Percentiles rank a stretch among this genome's conserved stretches.
phyloP scores from a whole-genome alignment of 35 echinoderm and acorn worm species.

The Hemicentrotus pulcherrimus region DNA sequence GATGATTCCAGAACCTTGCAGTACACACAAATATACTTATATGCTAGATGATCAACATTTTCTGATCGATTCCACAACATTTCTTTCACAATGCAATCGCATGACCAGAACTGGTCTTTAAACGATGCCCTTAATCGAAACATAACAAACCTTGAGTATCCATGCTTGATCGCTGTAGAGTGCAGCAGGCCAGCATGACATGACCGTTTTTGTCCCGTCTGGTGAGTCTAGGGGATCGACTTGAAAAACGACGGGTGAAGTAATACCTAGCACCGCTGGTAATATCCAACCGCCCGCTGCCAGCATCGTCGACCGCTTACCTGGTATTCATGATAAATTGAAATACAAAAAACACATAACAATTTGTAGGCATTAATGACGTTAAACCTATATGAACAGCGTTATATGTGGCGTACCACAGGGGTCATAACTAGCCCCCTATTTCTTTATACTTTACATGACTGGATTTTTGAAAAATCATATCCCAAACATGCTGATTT shows the following conservation, averaged over 20 bases:
- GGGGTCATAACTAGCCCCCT: not conserved
- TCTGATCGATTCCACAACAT: no score
- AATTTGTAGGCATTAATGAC: not conserved
- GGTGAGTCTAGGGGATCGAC: not conserved
- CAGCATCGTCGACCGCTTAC: conserved; percentile 80
- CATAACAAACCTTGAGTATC: conserved; percentile 13
- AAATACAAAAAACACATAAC: no score
- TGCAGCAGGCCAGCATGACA: conserved; percentile 47
- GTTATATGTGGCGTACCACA: not conserved
- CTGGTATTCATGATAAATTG: conserved; percentile 51
- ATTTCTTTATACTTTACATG: no score
- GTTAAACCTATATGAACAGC: not conserved
- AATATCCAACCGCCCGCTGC: conserved; percentile 75
- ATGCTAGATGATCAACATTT: no score
- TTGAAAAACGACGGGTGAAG: conserved; percentile 71
- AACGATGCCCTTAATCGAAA: no score
- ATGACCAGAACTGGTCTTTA: no score
- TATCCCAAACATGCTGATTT: no score
- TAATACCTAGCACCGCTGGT: conserved; percentile 52
- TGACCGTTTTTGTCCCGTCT: not conserved
- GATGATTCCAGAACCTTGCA: no score
- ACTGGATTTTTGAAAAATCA: no score
- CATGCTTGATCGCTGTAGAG: not conserved
- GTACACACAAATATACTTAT: no score
- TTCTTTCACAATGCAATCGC: no score